Percentiles rank a stretch among this genome's conserved stretches.
Conservation (phyloP, 2,888 invertebrate genomes). For the Boloria euphrosyne region DNA sequence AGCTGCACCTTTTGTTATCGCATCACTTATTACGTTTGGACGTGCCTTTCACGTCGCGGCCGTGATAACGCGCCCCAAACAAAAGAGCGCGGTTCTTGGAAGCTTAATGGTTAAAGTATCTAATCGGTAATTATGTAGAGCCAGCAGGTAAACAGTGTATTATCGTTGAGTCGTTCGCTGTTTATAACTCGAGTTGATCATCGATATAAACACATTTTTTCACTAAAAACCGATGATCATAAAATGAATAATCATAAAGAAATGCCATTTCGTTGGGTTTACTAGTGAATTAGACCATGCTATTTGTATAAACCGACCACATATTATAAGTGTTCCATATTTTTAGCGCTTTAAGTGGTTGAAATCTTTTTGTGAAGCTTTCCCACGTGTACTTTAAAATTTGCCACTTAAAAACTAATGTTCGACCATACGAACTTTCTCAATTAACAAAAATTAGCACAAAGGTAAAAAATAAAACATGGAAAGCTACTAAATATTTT, state of each 20-base stretch:
- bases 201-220: no score
- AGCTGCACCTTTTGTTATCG: constrained; percentile 62
- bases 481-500: no score
- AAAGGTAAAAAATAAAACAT: neutral
- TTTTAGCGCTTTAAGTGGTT: neutral
- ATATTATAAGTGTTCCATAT: no score
- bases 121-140: constrained; percentile 31
- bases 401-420: constrained; percentile 12
- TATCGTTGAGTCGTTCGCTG: no score
- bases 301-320: no score
- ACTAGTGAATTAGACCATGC: no score
- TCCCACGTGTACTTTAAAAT: neutral
- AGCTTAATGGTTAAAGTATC: constrained; percentile 14
- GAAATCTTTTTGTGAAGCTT: neutral
- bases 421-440: neutral
- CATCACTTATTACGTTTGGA: constrained; percentile 46
- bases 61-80: constrained; percentile 34
- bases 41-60: constrained; percentile 39
- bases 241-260: neutral
- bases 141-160: constrained; percentile 1
- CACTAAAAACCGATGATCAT: neutral
- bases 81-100: constrained; percentile 27
- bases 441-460: neutral
- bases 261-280: no score
- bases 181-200: no score